Conservation (phyloP, 2,797 vertebrate species). For the Galaxias olidus region DNA sequence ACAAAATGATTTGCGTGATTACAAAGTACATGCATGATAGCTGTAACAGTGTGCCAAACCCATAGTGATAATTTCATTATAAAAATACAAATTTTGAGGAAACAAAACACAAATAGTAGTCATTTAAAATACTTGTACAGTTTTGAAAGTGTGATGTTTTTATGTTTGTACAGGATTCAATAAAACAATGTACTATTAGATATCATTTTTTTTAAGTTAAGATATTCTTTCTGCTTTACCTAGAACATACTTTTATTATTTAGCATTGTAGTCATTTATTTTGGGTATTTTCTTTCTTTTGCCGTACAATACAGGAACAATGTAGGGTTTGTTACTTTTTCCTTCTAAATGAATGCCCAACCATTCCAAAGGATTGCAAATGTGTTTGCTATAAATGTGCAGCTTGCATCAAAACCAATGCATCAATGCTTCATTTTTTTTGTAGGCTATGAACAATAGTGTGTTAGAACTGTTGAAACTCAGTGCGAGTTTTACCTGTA, state of each 20-base stretch:
- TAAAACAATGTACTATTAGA: slow-evolving; percentile 63
- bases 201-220: slow-evolving; percentile 63
- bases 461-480: slow-evolving; percentile 73
- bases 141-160: slow-evolving; percentile 77
- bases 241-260: slow-evolving; percentile 63
- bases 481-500: slow-evolving; percentile 61
- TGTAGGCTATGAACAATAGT: slow-evolving; percentile 68
- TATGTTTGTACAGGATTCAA: slow-evolving; percentile 75
- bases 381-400: slow-evolving; percentile 74
- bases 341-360: slow-evolving; percentile 65
- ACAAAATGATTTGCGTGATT: slow-evolving; percentile 35
- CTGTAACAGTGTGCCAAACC: slow-evolving; percentile 77
- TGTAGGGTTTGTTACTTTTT: slow-evolving; percentile 70
- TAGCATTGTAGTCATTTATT: slow-evolving; percentile 61
- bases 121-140: slow-evolving; percentile 76
- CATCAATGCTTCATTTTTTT: slow-evolving; percentile 57
- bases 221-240: slow-evolving; percentile 64
- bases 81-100: slow-evolving; percentile 56
- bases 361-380: slow-evolving; percentile 82
- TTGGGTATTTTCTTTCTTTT: slow-evolving; percentile 62
- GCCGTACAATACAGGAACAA: slow-evolving; percentile 71
- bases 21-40: slow-evolving; percentile 53
- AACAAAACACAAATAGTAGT: slow-evolving; percentile 49
- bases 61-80: slow-evolving; percentile 63
- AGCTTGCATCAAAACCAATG: slow-evolving; percentile 72